These are phyloP conservation scores for Streblospio benedicti DNA, from an alignment of 1,140 invertebrate species.

Conservation along the genomic window DNA sequence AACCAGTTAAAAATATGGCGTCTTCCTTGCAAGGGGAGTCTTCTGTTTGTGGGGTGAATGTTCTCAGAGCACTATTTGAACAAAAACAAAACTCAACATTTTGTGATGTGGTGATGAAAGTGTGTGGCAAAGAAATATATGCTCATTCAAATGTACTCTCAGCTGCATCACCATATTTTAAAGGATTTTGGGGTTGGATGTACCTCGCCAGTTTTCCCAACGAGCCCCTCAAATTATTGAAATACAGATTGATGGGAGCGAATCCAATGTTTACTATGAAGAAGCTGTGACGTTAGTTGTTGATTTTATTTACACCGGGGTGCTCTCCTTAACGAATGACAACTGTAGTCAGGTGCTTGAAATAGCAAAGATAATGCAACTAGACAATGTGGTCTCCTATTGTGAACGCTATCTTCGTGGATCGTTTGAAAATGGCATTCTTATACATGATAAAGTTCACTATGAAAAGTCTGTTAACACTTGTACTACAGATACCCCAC, in stretches of 20 bases:
- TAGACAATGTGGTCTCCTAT: conserved; percentile 12
- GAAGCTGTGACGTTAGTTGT: conserved; percentile 37
- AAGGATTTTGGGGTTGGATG: conserved; percentile 31
- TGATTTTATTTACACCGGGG: conserved; percentile 44
- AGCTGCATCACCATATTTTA: conserved; percentile 43
- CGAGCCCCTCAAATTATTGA: conserved; percentile 43
- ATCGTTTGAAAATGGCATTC: no score
- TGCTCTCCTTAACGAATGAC: conserved; percentile 25
- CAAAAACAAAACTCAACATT: conserved; percentile 36
- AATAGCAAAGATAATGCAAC: conserved; percentile 26
- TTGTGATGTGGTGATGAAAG: conserved; percentile 44
- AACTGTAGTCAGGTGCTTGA: conserved; percentile 35
- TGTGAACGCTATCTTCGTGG: no score
- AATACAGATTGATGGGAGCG: conserved; percentile 37
- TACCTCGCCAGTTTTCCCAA: conserved; percentile 35
- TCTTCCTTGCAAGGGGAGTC: conserved; percentile 6
- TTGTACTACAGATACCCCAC: no score
- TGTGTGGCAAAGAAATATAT: conserved; percentile 35
- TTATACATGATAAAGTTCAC: no score
- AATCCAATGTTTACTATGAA: conserved; percentile 24
- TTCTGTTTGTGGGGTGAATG: conserved; percentile 7
- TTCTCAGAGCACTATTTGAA: conserved; percentile 29
- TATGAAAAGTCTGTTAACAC: no score
- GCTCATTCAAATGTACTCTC: conserved; percentile 47
- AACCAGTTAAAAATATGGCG: conserved; percentile 6